Conservation (phyloP, 1,140 invertebrate genomes). For the Drosophila erecta region DNA sequence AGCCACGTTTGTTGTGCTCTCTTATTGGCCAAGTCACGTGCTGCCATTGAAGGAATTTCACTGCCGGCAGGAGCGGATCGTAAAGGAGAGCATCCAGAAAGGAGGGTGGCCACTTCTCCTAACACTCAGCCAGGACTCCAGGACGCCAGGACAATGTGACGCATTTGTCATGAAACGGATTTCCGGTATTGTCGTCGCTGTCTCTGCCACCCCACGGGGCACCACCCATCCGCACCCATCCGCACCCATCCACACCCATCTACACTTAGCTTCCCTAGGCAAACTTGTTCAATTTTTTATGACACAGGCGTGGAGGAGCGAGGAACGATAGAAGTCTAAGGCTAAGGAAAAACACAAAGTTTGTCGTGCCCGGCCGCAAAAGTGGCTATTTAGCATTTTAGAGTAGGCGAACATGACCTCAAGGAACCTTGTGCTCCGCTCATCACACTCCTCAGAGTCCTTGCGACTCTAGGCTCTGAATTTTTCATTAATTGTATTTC, state of each 20-base stretch:
- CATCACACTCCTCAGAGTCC: neutral
- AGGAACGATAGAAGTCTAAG: constrained; percentile 2
- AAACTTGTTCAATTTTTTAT: constrained; percentile 80
- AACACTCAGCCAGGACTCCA: constrained; percentile 63
- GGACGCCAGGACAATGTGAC: constrained; percentile 70
- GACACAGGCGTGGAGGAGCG: constrained; percentile 43
- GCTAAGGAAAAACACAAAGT: constrained; percentile 26
- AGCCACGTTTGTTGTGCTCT: constrained; percentile 3
- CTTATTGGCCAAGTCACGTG: constrained; percentile 62
- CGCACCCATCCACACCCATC: constrained; percentile 17
- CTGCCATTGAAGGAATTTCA: constrained; percentile 82
- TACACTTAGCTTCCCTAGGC: constrained; percentile 62
- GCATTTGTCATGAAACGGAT: constrained; percentile 83
- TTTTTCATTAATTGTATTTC: constrained; percentile 74
- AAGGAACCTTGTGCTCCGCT: constrained; percentile 22
- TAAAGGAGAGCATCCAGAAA: constrained; percentile 2
- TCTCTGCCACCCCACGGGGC: constrained; percentile 36
- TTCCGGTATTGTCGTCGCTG: constrained; percentile 74
- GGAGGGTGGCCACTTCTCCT: constrained; percentile 20
- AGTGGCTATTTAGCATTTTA: constrained; percentile 83
- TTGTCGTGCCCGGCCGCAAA: constrained; percentile 68
- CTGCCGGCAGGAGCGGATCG: constrained; percentile 65
- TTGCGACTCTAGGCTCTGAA: constrained; percentile 38
- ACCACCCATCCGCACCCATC: neutral
- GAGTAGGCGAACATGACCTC: constrained; percentile 67